Base-by-base conservation (phyloP, 2,888 invertebrate genomes). In the Graphium colonna region DNA sequence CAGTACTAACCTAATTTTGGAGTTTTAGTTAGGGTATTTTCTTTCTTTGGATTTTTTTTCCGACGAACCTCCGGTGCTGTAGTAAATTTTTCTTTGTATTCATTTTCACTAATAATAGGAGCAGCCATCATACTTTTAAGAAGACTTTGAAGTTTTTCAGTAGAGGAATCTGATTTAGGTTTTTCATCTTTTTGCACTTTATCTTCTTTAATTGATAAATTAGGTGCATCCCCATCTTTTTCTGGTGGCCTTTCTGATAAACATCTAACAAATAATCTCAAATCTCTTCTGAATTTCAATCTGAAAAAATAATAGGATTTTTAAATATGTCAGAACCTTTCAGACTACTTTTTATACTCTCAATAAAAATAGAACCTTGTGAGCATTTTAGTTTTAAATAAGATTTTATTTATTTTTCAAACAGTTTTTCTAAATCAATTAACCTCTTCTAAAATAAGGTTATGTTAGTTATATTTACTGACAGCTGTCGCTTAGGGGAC, bases 141-240 rank as follows among this genome's bases (percentile, higher is more conserved):
- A 3, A 90, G 68, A 38, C 74, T 75, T 60, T 90, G 88, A 45
- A 90, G 84, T 63, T 84, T 90, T 45, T 85, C 82, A 9, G 78
- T 81, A 31, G 68, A 72, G 12, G 75, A 68, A 1, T 79, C 75
- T 10, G 52, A 21, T 33, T 50, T 16, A 33, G 66, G 54, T 26
- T 67, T 66, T 31, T 72, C 21, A 21, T 21, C 69, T 8, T 73
- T 65, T 42, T 59, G 50, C 16, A 59, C 53, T 43, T 69, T 62
- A 1, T 52, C 51, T 8, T 63, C 60, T 59, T 63, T 71, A 3
- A 58, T 9, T 56, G 69, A 69, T 31, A 56, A 59, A 59, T 79
- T 74, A 7, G 69, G 63, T 15, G 52, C 16, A 57, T 79, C 80
- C 3, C 64, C 75, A 68, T 83, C 83, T 5, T 63, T 60, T 51